Evolutionary conservation across 1,140 invertebrate genomes (phyloP).

Genomic region (Stegodyphus dumicola): DNA sequence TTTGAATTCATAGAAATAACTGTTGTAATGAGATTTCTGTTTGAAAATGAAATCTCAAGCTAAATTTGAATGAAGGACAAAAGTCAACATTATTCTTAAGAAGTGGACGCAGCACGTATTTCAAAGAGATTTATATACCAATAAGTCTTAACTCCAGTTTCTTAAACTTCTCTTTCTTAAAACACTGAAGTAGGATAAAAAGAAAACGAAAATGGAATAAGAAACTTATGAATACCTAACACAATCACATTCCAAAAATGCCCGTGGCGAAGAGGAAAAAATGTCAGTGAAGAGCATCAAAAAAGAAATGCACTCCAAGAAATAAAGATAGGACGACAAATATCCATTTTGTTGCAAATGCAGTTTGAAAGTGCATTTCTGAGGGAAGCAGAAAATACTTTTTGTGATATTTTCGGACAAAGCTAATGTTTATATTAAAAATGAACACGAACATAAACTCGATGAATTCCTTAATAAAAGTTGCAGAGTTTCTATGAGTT

Average conservation of each 20-base stretch:
- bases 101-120: background rate
- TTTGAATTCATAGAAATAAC: no score
- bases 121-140: background rate
- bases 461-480: background rate
- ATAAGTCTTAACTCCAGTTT: no score
- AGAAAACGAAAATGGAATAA: constrained; percentile 29
- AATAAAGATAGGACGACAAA: background rate
- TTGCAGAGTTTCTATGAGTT: no score
- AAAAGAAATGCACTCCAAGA: constrained; percentile 1
- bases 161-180: background rate
- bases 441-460: background rate
- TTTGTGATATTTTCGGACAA: background rate
- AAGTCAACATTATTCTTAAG: no score
- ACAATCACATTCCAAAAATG: constrained; percentile 29
- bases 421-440: background rate
- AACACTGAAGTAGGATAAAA: background rate
- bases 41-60: no score
- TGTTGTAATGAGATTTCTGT: no score
- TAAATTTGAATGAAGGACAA: no score
- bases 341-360: constrained; percentile 36
- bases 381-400: background rate
- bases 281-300: background rate
- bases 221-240: constrained; percentile 53
- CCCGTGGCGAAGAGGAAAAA: constrained; percentile 11
- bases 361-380: constrained; percentile 30